Percentiles rank a stretch among this genome's conserved stretches.
phyloP scores from a whole-genome alignment of 92 coral and sea anemone species.

The Porites divaricata region DNA sequence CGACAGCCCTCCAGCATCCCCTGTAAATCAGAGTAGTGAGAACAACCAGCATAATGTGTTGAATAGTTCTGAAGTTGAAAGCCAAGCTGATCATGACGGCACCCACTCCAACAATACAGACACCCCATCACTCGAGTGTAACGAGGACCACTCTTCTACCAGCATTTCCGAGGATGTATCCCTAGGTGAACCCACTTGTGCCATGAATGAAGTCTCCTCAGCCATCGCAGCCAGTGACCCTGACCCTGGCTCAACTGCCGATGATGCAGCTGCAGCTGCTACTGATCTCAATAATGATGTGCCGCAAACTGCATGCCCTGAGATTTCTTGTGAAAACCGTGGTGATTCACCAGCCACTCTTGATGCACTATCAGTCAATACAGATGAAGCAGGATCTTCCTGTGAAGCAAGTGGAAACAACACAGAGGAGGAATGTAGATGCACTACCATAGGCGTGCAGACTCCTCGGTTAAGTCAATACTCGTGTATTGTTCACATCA shows the following conservation, averaged over 20 bases:
- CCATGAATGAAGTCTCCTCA: not conserved
- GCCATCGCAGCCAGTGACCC: not conserved
- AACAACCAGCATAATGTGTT: no score
- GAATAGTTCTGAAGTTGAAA: not conserved
- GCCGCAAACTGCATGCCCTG: not conserved
- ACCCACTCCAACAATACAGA: not conserved
- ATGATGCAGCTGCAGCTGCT: not conserved
- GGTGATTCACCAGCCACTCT: not conserved
- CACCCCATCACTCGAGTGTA: not conserved
- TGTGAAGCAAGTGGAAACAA: not conserved
- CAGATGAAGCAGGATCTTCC: conserved; percentile 4
- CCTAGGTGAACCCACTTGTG: not conserved
- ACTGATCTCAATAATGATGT: not conserved
- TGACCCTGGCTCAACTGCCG: not conserved
- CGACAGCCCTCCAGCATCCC: conserved; percentile 61
- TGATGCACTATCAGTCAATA: not conserved
- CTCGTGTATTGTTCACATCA: conserved; percentile 28
- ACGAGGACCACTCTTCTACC: conserved; percentile 4
- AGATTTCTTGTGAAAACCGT: not conserved
- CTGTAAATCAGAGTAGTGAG: not conserved
- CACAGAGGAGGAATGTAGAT: not conserved
- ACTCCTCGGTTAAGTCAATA: conserved; percentile 11
- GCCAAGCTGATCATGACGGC: not conserved
- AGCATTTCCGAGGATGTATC: not conserved
- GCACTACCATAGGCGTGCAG: not conserved